Percentiles rank a stretch among this genome's conserved stretches.
These are phyloP conservation scores for Tiphia femorata DNA, from an alignment of 2,888 invertebrate species.

Conservation along the genomic window DNA sequence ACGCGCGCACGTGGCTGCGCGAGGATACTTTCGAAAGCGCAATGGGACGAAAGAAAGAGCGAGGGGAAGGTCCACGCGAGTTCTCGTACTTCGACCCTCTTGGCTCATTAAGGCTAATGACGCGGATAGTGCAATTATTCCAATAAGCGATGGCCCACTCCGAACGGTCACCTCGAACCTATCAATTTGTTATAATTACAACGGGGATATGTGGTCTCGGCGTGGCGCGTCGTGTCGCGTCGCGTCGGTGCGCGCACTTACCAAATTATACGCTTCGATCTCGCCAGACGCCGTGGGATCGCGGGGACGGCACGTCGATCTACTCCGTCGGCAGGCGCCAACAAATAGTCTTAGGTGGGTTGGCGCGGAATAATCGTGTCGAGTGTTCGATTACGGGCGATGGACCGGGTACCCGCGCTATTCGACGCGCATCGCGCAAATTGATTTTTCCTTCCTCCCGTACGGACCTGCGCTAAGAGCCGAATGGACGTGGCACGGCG, in stretches of 20 bases:
- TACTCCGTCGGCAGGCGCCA: no score
- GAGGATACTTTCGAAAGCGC: conserved; percentile 48
- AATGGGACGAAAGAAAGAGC: conserved; percentile 38
- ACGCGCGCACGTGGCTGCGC: no score
- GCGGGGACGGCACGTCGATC: conserved; percentile 1
- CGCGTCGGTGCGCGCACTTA: conserved; percentile 43
- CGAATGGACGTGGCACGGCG: not conserved
- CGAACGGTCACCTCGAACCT: conserved; percentile 42
- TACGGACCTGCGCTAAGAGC: not conserved
- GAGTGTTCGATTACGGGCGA: no score
- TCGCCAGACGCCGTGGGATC: not conserved
- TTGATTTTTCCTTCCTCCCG: no score
- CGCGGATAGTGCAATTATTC: conserved; percentile 55
- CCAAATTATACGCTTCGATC: conserved; percentile 52
- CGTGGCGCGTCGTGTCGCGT: no score
- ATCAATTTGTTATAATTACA: conserved; percentile 64
- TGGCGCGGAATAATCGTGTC: no score
- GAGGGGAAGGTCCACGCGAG: no score
- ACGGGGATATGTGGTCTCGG: conserved; percentile 14
- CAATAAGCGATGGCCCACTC: conserved; percentile 43
- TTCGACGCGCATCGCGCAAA: no score
- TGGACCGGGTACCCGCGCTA: no score
- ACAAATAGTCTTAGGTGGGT: no score
- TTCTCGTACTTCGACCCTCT: no score
- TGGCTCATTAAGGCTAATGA: conserved; percentile 62